phyloP scores from a whole-genome alignment of 1,140 invertebrate genomes.

The Pseudomyrmex pallidus region DNA sequence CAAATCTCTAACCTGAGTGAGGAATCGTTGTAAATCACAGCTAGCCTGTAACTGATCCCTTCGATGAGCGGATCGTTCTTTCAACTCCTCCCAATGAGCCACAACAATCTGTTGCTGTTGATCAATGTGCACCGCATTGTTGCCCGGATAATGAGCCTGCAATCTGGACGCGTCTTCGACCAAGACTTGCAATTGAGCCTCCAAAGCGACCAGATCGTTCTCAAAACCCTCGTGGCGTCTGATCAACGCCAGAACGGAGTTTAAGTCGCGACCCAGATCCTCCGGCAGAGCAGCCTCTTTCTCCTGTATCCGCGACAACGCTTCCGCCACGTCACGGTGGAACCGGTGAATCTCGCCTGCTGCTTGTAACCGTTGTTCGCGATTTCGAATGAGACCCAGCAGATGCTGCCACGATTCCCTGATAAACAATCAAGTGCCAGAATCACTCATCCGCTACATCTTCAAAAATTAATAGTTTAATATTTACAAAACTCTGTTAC shows the following conservation, averaged over 20 bases:
- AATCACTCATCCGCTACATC: not conserved
- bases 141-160: conserved; percentile 95
- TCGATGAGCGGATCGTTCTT: conserved; percentile 91
- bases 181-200: conserved; percentile 95
- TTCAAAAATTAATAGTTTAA: conserved; percentile 10
- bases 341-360: conserved; percentile 98
- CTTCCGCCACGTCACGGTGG: conserved; percentile 97
- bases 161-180: conserved; percentile 96
- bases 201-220: conserved; percentile 96
- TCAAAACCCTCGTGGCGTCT: conserved; percentile 97
- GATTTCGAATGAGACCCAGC: conserved; percentile 92
- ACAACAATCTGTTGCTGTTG: conserved; percentile 94
- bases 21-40: conserved; percentile 95
- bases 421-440: conserved; percentile 43
- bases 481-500: not conserved
- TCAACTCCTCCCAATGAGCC: conserved; percentile 94
- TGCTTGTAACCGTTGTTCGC: conserved; percentile 94
- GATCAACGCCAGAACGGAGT: conserved; percentile 93
- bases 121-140: conserved; percentile 95
- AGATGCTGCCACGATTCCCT: conserved; percentile 95
- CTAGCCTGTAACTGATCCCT: conserved; percentile 94
- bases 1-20: conserved; percentile 93
- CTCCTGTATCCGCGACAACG: conserved; percentile 94
- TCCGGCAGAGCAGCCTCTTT: conserved; percentile 94
- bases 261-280: conserved; percentile 94